Conservation (phyloP, 1,140 invertebrate species). For the Rhizoglyphus robini region DNA sequence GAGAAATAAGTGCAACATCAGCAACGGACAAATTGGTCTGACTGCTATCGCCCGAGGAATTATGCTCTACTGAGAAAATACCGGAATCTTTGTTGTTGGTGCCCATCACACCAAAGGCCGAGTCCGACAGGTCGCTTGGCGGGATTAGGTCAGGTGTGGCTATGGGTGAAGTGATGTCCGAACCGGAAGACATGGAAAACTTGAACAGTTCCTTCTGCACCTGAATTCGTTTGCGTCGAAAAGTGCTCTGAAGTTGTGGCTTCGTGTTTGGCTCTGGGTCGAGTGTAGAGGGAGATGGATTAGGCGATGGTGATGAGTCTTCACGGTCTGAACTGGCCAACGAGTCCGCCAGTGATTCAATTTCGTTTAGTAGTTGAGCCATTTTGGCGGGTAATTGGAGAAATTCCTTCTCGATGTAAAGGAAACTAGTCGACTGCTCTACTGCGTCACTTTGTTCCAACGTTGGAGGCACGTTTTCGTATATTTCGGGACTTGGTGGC, state of each 20-base stretch:
- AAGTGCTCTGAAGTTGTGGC: not conserved
- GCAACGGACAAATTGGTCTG: not conserved
- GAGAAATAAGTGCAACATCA: not conserved
- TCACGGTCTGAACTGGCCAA: not conserved
- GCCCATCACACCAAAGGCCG: no score
- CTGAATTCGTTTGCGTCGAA: not conserved
- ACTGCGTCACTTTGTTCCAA: not conserved
- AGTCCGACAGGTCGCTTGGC: no score
- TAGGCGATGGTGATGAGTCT: no score
- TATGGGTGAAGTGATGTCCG: not conserved
- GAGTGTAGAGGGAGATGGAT: no score
- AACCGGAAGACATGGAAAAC: slow-evolving; percentile 1
- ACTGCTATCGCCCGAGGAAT: not conserved
- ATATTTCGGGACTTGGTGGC: not conserved
- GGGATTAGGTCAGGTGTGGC: no score
- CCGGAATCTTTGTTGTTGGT: not conserved
- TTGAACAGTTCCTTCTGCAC: slow-evolving; percentile 1
- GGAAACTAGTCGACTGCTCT: not conserved
- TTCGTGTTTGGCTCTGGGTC: not conserved
- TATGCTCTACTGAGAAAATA: no score
- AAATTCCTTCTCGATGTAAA: not conserved
- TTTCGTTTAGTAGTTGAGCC: not conserved
- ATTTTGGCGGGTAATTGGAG: not conserved
- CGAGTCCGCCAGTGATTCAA: not conserved
- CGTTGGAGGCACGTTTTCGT: not conserved